phyloP scores from a whole-genome alignment of 2,113 vertebrate species.

The Catharus minimus region DNA sequence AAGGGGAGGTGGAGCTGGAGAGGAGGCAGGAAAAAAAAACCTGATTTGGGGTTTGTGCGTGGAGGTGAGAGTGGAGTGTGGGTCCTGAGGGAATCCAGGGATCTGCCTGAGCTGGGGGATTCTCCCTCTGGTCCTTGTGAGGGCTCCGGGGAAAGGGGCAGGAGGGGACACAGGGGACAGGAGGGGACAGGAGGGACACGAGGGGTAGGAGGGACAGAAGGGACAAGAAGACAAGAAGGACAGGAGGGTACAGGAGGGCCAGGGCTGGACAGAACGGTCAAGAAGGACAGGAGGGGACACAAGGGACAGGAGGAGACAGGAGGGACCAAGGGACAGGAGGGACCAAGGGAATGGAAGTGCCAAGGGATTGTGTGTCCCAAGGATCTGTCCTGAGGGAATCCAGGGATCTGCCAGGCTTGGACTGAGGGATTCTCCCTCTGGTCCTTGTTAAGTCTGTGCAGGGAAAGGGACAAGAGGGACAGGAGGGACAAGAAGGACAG shows the following conservation, averaged over 20 bases:
- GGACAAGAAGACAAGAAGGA: no score
- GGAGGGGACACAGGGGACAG: no score
- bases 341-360: background rate
- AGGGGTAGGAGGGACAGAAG: no score
- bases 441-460: background rate
- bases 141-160: background rate
- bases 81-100: background rate
- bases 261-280: no score
- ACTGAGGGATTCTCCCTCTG: background rate
- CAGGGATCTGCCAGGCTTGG: background rate
- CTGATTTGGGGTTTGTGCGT: accelerated
- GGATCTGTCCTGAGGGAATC: background rate
- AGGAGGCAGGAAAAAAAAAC: background rate
- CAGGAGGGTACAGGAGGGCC: no score
- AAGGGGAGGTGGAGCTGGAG: background rate
- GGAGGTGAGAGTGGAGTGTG: background rate
- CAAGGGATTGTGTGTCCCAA: background rate
- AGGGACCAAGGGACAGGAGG: background rate
- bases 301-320: no score
- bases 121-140: background rate
- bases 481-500: background rate
- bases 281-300: no score
- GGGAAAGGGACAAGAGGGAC: background rate
- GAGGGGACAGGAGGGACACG: no score
- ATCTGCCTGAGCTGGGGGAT: background rate